Evolutionary conservation across 2,888 invertebrate genomes (phyloP).

Genomic region (Microchrysa polita): DNA sequence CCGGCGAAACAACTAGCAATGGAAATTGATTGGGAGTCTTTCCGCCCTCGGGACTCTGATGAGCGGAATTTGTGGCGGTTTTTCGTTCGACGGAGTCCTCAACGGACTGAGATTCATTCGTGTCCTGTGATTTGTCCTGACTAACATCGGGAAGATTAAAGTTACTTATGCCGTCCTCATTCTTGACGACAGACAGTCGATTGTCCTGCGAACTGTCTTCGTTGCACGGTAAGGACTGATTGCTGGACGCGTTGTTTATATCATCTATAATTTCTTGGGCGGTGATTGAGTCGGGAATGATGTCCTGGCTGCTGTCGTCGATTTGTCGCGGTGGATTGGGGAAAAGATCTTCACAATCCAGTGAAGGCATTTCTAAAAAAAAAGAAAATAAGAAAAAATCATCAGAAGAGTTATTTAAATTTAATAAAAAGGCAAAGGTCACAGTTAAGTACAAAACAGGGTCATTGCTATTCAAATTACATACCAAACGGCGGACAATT

Average conservation of each 20-base stretch:
- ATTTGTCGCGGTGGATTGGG: constrained; percentile 53
- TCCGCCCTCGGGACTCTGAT: background rate
- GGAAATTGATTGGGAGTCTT: constrained; percentile 29
- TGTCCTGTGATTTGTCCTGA: background rate
- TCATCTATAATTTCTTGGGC: background rate
- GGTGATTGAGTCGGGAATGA: background rate
- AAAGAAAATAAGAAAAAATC: constrained; percentile 1
- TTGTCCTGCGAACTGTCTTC: constrained; percentile 13
- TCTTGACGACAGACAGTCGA: constrained; percentile 1
- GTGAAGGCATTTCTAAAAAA: constrained; percentile 51
- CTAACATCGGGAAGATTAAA: background rate
- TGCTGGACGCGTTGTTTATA: background rate
- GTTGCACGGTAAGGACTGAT: background rate
- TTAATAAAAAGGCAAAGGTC: no score
- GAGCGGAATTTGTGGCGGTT: background rate
- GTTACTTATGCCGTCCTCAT: background rate
- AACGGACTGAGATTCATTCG: background rate
- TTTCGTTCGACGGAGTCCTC: background rate
- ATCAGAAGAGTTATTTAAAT: no score
- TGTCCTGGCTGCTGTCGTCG: constrained; percentile 30
- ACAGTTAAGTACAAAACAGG: no score
- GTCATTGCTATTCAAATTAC: no score
- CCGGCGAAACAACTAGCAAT: constrained; percentile 47
- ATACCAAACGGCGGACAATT: no score
- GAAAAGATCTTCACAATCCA: constrained; percentile 53